Percentiles rank a stretch among this genome's conserved stretches.
phyloP scores from a whole-genome alignment of 2,113 vertebrate species.

The Tinamus guttatus region DNA sequence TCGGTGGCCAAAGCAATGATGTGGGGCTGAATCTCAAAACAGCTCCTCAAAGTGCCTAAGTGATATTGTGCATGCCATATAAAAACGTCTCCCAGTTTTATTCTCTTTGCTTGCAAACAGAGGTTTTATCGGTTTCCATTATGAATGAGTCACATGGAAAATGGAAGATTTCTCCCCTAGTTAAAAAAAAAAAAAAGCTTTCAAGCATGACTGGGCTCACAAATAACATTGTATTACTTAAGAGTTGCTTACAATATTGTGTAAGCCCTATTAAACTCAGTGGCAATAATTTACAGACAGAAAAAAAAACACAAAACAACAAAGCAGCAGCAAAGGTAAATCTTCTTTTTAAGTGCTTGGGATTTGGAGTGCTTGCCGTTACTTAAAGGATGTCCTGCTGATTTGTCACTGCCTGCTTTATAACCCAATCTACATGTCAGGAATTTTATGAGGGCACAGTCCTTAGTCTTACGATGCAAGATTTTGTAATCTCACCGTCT shows the following conservation, averaged over 20 bases:
- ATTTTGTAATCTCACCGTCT: background rate
- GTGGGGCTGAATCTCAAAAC: background rate
- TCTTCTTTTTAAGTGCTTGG: background rate
- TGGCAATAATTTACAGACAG: conserved; percentile 52
- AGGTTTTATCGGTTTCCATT: background rate
- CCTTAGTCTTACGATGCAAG: background rate
- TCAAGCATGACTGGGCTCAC: background rate
- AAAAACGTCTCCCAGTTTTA: background rate
- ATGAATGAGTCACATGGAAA: conserved; percentile 23
- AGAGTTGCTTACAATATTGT: background rate
- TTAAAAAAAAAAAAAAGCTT: background rate
- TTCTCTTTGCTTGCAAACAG: background rate
- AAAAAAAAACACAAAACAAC: background rate
- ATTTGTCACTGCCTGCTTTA: background rate
- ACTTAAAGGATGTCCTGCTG: background rate
- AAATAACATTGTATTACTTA: conserved; percentile 34
- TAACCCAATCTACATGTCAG: background rate
- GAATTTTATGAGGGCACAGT: background rate
- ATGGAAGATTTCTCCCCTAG: conserved; percentile 12
- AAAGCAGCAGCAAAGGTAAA: background rate
- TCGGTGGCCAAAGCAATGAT: background rate
- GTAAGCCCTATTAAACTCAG: conserved; percentile 54
- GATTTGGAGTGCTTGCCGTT: background rate
- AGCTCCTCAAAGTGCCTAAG: background rate
- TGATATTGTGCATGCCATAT: rapidly evolving